Percentiles rank a stretch among this genome's conserved stretches.
Evolutionary conservation across 2,888 invertebrate genomes (phyloP).

Genomic region (Agonopterix subpropinquella): DNA sequence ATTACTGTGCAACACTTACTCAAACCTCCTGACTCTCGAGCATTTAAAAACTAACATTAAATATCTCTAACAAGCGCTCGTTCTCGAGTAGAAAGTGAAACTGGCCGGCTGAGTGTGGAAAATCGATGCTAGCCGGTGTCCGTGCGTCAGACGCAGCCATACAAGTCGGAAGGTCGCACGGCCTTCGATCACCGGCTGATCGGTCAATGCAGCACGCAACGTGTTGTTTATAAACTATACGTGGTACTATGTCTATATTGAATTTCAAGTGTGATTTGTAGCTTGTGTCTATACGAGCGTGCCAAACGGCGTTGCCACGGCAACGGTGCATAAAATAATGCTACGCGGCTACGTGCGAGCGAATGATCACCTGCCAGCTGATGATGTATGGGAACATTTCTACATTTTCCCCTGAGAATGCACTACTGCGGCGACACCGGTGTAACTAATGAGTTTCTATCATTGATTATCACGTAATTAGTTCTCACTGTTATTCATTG

Average conservation of each 20-base stretch:
- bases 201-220: conserved; percentile 32
- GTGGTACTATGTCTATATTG: too few relatives aligned
- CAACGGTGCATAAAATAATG: conserved; percentile 7
- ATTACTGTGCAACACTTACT: conserved; percentile 16
- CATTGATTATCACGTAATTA: neutral
- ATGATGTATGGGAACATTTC: conserved; percentile 68
- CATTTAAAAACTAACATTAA: neutral
- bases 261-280: neutral
- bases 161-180: conserved; percentile 49
- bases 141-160: conserved; percentile 38
- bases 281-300: neutral
- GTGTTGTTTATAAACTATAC: conserved; percentile 22
- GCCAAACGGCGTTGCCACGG: conserved; percentile 10
- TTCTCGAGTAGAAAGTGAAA: conserved; percentile 54
- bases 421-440: conserved; percentile 27
- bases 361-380: conserved; percentile 65
- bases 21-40: neutral
- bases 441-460: conserved; percentile 3
- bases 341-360: conserved; percentile 1
- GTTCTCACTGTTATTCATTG: conserved; percentile 14
- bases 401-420: conserved; percentile 45
- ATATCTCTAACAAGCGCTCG: conserved; percentile 27
- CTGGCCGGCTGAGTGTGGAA: conserved; percentile 44
- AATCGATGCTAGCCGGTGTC: conserved; percentile 58
- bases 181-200: conserved; percentile 42